Percentiles rank a stretch among this genome's conserved stretches.
These are phyloP conservation scores for Heliangelus exortis DNA, from an alignment of 2,797 vertebrate species.

Conservation along the genomic window DNA sequence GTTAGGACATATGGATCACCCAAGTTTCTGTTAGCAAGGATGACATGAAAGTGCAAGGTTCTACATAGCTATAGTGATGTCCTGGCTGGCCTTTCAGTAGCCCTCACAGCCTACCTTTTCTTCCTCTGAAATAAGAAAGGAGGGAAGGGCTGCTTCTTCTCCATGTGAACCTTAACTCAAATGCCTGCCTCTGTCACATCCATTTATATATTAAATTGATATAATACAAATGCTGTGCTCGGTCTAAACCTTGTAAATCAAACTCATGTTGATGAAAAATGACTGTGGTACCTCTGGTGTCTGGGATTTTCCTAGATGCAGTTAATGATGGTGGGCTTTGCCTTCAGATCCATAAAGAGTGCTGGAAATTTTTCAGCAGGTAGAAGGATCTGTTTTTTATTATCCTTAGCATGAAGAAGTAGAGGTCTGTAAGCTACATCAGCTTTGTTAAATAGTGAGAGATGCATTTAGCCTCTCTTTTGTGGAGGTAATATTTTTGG, in stretches of 20 bases:
- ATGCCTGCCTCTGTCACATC: neutral
- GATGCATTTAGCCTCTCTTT: neutral
- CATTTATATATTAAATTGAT: neutral
- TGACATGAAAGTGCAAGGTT: neutral
- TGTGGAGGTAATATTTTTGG: neutral
- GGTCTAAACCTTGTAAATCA: neutral
- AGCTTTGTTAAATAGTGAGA: neutral
- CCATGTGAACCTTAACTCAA: neutral
- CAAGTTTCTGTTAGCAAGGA: neutral
- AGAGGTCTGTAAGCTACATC: neutral
- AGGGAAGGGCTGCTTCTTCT: neutral
- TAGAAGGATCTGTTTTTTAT: neutral
- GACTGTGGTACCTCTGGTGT: neutral
- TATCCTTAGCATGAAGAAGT: neutral
- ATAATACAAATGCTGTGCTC: neutral
- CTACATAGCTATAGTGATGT: neutral
- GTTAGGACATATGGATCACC: rapidly evolving
- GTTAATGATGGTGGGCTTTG: neutral
- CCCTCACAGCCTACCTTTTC: neutral
- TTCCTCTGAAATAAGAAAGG: neutral
- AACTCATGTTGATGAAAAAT: neutral
- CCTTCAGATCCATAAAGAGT: neutral
- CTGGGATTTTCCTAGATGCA: neutral
- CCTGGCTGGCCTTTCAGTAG: neutral
- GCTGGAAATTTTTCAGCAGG: neutral